phyloP scores from a whole-genome alignment of 2,888 invertebrate species.

The Cabera pusaria region DNA sequence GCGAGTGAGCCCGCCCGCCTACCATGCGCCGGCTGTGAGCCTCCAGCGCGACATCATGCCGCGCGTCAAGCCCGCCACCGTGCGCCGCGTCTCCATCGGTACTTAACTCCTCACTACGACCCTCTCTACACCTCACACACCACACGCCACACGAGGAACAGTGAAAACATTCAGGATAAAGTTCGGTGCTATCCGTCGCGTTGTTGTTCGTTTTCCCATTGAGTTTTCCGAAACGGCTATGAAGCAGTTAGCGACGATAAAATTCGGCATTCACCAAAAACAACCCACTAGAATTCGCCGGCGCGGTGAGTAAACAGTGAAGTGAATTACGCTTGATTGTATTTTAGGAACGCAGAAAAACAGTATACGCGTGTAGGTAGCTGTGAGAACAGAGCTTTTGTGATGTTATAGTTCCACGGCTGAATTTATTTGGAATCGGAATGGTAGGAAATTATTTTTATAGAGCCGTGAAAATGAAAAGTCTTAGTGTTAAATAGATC shows the following conservation, averaged over 20 bases:
- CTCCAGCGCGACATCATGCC: slow-evolving; percentile 71
- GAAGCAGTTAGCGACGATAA: slow-evolving; percentile 86
- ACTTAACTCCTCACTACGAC: slow-evolving; percentile 60
- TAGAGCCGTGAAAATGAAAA: no score
- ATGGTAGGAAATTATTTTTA: no score
- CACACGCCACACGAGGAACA: slow-evolving; percentile 47
- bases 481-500: no score
- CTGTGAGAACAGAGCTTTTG: slow-evolving; percentile 12
- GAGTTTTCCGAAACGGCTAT: slow-evolving; percentile 62
- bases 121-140: slow-evolving; percentile 55
- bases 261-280: slow-evolving; percentile 85
- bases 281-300: slow-evolving; percentile 76
- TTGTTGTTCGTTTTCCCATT: slow-evolving; percentile 29
- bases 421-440: no score
- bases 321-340: slow-evolving; percentile 51
- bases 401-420: no score
- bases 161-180: slow-evolving; percentile 49
- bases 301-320: slow-evolving; percentile 81
- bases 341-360: slow-evolving; percentile 11
- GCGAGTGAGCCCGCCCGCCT: slow-evolving; percentile 43
- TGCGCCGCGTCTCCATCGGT: slow-evolving; percentile 83
- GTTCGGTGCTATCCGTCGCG: slow-evolving; percentile 28
- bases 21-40: slow-evolving; percentile 76
- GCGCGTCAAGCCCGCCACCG: slow-evolving; percentile 81
- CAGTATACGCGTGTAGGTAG: slow-evolving; percentile 5